phyloP scores from a whole-genome alignment of 2,888 invertebrate species.

The Andrena flavipes region DNA sequence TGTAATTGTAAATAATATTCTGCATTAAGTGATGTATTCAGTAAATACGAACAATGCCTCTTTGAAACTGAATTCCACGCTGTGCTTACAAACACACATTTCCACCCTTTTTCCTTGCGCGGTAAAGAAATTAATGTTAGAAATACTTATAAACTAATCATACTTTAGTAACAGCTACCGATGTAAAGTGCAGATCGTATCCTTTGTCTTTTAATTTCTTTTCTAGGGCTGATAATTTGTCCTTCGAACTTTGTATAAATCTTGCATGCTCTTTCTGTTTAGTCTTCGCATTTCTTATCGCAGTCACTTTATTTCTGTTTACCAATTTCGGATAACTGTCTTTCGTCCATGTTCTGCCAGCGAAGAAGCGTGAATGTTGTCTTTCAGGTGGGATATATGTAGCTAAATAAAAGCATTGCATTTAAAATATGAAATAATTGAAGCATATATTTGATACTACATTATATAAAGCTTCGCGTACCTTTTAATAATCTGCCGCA shows the following conservation, averaged over 20 bases:
- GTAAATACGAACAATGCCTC: slow-evolving; percentile 17
- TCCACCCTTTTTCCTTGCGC: neutral
- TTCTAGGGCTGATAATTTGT: slow-evolving; percentile 79
- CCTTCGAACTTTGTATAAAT: slow-evolving; percentile 84
- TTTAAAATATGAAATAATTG: neutral
- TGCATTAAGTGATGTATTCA: slow-evolving; percentile 17
- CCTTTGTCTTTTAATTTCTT: slow-evolving; percentile 78
- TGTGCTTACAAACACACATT: slow-evolving; percentile 18
- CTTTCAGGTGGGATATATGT: slow-evolving; percentile 89
- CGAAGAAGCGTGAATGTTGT: slow-evolving; percentile 87
- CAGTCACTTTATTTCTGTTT: slow-evolving; percentile 81
- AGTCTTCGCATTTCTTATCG: slow-evolving; percentile 85
- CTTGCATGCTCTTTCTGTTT: slow-evolving; percentile 83
- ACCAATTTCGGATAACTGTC: slow-evolving; percentile 85
- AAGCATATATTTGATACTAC: neutral
- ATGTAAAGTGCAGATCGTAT: slow-evolving; percentile 77
- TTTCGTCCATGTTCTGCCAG: slow-evolving; percentile 86
- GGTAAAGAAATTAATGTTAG: slow-evolving; percentile 22
- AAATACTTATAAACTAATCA: slow-evolving; percentile 4
- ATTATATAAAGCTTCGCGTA: slow-evolving; percentile 78
- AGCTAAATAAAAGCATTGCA: slow-evolving; percentile 85
- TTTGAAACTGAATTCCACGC: neutral
- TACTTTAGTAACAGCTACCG: slow-evolving; percentile 39
- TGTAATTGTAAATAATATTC: slow-evolving; percentile 63
- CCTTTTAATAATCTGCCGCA: slow-evolving; percentile 95